Conservation (phyloP, 2,113 vertebrate genomes). For the Struthidea cinerea region DNA sequence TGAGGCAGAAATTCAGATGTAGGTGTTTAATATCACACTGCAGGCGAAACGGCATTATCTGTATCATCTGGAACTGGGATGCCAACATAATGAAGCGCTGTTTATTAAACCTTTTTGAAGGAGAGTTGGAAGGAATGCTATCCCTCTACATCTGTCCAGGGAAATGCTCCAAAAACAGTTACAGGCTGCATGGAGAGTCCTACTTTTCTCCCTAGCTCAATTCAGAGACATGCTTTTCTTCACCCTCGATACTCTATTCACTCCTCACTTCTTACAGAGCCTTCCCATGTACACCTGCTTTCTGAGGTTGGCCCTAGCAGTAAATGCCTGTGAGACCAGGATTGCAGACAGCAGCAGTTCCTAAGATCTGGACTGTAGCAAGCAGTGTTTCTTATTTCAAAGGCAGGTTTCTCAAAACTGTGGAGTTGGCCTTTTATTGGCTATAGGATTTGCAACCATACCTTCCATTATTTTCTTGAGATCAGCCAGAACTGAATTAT, state of each 20-base stretch:
- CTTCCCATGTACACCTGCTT: neutral
- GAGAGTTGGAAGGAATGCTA: neutral
- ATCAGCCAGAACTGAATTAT: neutral
- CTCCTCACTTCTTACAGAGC: neutral
- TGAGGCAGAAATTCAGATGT: neutral
- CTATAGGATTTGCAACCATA: neutral
- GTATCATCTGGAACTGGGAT: neutral
- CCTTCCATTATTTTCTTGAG: neutral
- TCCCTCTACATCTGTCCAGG: neutral
- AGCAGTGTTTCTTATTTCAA: neutral
- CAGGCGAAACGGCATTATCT: neutral
- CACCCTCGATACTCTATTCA: neutral
- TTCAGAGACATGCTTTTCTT: neutral
- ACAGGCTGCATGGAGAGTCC: neutral
- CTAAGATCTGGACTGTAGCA: neutral
- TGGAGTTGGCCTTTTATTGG: neutral
- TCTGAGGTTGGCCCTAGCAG: neutral
- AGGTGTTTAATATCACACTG: slow-evolving; percentile 14
- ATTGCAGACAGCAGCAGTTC: neutral
- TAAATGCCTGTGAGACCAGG: neutral
- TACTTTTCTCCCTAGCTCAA: neutral
- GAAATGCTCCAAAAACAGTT: neutral
- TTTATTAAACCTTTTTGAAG: slow-evolving; percentile 7
- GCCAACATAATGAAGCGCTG: neutral
- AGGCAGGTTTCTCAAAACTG: neutral